Evolutionary conservation across 2,888 invertebrate genomes (phyloP), one percentile per base, ranked within the genome.

Genomic region (Rhingia rostrata): DNA sequence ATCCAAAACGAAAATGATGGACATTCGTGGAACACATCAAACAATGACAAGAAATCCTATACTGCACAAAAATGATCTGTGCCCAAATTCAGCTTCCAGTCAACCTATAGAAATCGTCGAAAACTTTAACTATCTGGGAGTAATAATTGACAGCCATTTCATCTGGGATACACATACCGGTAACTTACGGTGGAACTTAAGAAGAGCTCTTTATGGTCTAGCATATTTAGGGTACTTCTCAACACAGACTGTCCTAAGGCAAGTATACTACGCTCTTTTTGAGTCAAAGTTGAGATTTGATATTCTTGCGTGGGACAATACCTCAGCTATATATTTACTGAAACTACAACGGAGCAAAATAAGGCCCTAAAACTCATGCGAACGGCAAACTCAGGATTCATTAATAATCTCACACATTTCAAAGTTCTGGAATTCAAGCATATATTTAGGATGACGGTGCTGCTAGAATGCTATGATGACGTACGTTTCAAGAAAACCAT

Each of bases 1-100:
- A 6, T 58, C 37, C 6, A 58, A 70, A 47, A 70, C 39, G 0
- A 35, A 58, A 30, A 43, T 56, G 22, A 72, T 61, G 51, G 41
- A 51, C 43, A 61, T 33, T 4, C 60, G 60, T 10, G 10, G 39
- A 30, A 12, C 60, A 12, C 47, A 47, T 45, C 41, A 6, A 5
- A 4, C 43, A n/a, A 14, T 14, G 14, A 43, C 60, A 6, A n/a
- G 39, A 7, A 33, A 43, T 43, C 2, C 33, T 14, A 45, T 45
- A 43, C 12, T 9, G 7, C n/a, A 43, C 7, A 12, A 32, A 30
- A 45, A 43, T 32, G 7, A 37, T 39, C 6, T 22, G 14, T 39
- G 56, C 12, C 9, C 10, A 56, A 32, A 30, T 6, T 32, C 33
- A 12, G 43, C 32, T 12, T 6, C n/a, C 33, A 33, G n/a, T 10